These are phyloP conservation scores for Apis laboriosa DNA, from an alignment of 1,140 invertebrate species.

Conservation along the genomic window DNA sequence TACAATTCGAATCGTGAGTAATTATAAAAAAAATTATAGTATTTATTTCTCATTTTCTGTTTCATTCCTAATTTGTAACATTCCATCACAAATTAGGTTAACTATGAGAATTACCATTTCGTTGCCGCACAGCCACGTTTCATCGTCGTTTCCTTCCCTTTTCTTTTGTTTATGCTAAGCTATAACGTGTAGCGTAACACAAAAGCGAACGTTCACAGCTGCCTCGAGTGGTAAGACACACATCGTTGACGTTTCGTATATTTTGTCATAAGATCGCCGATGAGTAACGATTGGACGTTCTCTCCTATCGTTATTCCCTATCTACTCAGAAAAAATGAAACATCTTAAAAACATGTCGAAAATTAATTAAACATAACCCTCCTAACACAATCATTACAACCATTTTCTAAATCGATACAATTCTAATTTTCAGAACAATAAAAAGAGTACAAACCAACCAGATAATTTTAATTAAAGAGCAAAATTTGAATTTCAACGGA, in stretches of 20 bases:
- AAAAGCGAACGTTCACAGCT: conserved; percentile 36
- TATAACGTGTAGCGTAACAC: conserved; percentile 8
- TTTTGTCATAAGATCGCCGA: conserved; percentile 4
- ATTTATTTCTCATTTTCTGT: too few species aligned
- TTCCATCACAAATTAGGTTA: neutral
- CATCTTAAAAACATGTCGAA: neutral
- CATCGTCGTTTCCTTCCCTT: neutral
- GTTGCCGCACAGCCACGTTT: neutral
- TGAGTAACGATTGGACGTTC: neutral
- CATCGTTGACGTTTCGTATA: conserved; percentile 35
- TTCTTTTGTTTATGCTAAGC: conserved; percentile 6
- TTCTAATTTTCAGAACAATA: too few species aligned
- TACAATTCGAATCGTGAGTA: too few species aligned
- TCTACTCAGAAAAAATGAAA: neutral
- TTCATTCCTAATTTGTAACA: neutral
- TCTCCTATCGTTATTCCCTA: neutral
- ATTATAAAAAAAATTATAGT: too few species aligned
- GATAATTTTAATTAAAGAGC: too few species aligned
- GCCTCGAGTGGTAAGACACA: conserved; percentile 10
- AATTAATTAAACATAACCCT: neutral
- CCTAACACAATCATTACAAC: too few species aligned
- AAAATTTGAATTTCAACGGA: neutral
- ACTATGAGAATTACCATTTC: neutral
- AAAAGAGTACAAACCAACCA: too few species aligned
- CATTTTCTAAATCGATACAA: too few species aligned